phyloP scores from a whole-genome alignment of 2,113 vertebrate genomes.

The Gadus macrocephalus region DNA sequence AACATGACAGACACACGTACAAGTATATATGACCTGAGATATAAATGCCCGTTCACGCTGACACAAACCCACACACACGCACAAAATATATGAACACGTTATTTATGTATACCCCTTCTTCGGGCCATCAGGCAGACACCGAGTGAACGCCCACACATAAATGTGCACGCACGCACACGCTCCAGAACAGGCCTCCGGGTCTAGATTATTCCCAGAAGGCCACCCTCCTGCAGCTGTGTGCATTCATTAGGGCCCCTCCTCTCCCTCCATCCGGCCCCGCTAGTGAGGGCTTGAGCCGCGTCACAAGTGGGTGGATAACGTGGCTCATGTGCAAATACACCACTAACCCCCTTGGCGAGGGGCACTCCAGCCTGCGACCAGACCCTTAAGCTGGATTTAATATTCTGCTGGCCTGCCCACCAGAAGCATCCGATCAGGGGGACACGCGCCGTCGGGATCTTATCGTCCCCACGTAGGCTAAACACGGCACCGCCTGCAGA shows the following conservation, averaged over 20 bases:
- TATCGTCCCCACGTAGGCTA: neutral
- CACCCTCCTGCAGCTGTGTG: conserved; percentile 56
- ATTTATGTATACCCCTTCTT: too few species aligned
- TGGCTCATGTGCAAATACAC: conserved; percentile 54
- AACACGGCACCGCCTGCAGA: too few species aligned
- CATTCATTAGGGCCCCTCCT: conserved; percentile 62
- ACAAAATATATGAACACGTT: too few species aligned
- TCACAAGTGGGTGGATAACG: conserved; percentile 57
- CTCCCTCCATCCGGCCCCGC: conserved; percentile 58
- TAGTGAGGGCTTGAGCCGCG: conserved; percentile 37
- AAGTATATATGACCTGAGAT: neutral
- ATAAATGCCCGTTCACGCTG: neutral
- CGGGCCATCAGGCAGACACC: too few species aligned
- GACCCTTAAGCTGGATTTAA: conserved; percentile 55
- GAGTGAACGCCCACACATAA: too few species aligned
- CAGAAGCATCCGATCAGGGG: conserved; percentile 43
- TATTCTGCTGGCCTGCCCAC: conserved; percentile 15
- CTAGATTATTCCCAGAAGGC: conserved; percentile 40
- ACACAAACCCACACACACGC: neutral
- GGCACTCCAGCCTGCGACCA: conserved; percentile 31
- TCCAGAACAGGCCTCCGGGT: conserved; percentile 35
- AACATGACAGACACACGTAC: neutral
- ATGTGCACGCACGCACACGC: neutral
- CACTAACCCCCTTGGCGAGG: conserved; percentile 43
- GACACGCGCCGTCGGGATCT: conserved; percentile 15